Evolutionary conservation across 1,140 invertebrate species (phyloP), one percentile per base, ranked within the genome.

Genomic region (Gonatopus flavifemur): DNA sequence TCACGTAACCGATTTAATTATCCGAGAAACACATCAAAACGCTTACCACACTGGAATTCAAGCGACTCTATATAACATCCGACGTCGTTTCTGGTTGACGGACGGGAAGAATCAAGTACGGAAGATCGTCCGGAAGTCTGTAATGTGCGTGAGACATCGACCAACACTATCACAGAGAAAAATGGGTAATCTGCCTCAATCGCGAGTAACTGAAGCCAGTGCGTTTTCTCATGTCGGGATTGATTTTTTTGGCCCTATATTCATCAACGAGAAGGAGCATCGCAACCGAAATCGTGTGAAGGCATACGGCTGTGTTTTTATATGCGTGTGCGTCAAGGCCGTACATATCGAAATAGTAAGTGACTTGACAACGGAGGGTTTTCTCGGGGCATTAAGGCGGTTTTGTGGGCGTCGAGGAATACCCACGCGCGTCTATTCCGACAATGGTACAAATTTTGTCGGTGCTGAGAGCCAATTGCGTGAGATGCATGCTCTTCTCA

Each of bases 71-170:
- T 25, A 38, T 3, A 33, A 5, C 2, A 6, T 49, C 10, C 31
- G 24, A 9, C 48, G 7, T 0, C 31, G 13, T 25, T 50, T 32
- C 2, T 50, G 48, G 40, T 0, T 50, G 10, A 10, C 37, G 0
- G 48, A 50, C 8, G 33, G 35, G 2, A 20, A 20, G 12, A 44
- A 51, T 12, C 41, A 50, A 8, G 33, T 50, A 1, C 32, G 40
- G 0, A 40, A 20, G 5, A 6, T 51, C 0, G 13, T 42, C 0
- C 20, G 31, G 2, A 2, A 12, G 1, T 50, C 19, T 5, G 9
- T 9, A 1, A 20, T 39, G 1, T 48, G 25, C 3, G n/a, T 32
- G 1, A 15, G 45, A 0, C 31, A 10, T 8, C 2, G 19, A 0
- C 7, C 24, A 1, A 13, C 5, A 5, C 1, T 24, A 2, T 3